Evolutionary conservation across 1,140 invertebrate genomes (phyloP).

Genomic region (Ceratoteleas bidentatus): DNA sequence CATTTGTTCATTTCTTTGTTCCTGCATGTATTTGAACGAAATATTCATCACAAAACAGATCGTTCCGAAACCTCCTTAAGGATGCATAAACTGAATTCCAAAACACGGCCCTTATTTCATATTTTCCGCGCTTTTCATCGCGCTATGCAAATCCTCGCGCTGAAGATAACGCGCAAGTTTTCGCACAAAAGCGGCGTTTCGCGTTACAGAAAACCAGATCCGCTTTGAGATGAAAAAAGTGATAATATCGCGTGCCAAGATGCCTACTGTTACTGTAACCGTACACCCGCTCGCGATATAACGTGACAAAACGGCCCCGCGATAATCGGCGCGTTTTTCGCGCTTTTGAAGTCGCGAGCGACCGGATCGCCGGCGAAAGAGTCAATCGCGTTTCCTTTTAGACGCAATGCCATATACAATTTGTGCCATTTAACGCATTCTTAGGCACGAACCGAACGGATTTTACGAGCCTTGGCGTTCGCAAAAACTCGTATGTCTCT

Average conservation of each 20-base stretch:
- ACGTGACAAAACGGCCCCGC: constrained; percentile 8
- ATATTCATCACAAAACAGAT: too few species aligned
- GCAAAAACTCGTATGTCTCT: too few species aligned
- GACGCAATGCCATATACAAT: constrained; percentile 29
- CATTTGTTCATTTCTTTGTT: too few species aligned
- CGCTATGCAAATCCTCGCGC: too few species aligned
- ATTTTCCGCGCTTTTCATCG: too few species aligned
- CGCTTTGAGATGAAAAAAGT: constrained; percentile 45
- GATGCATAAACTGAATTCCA: too few species aligned
- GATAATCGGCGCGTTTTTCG: not conserved
- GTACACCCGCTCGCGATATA: constrained; percentile 6
- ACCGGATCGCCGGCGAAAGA: too few species aligned
- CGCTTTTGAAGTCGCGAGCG: too few species aligned
- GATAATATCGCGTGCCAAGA: constrained; percentile 27
- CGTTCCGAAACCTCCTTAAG: too few species aligned
- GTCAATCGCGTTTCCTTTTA: constrained; percentile 18
- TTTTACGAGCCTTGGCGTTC: constrained; percentile 46
- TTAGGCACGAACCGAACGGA: constrained; percentile 39
- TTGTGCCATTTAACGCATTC: constrained; percentile 55
- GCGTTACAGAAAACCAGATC: constrained; percentile 49
- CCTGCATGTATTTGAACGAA: too few species aligned
- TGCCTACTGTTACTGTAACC: constrained; percentile 42
- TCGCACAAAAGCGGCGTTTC: constrained; percentile 48
- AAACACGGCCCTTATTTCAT: too few species aligned
- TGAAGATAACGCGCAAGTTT: too few species aligned